Evolutionary conservation across 2,113 vertebrate species (phyloP), one percentile per base, ranked within the genome.

Genomic region (Xiphophorus maculatus): DNA sequence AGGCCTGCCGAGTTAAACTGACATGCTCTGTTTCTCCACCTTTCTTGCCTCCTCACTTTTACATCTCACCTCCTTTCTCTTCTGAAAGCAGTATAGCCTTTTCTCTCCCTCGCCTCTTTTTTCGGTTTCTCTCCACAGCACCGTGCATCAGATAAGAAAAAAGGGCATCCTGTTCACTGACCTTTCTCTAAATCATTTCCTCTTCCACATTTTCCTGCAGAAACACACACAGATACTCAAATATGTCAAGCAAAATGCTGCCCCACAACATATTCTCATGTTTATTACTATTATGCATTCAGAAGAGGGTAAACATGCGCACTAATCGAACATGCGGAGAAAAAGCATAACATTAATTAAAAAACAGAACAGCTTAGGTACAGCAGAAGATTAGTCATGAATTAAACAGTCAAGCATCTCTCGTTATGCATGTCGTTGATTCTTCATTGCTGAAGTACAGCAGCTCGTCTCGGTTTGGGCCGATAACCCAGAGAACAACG

Each of bases 111-210:
- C 42, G 22, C 61, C 15, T 19, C 27, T 37, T 33, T 78, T 65
- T 51, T 76, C 22, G 69, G 63, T 32, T 68, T 77, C 65, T 74
- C 58, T 62, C 44, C 17, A 44, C 80, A 69, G 77, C 80, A 78
- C 64, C 48, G 68, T 62, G 74, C 79, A 90, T 90, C 88, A 87
- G 86, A 88, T 87, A 61, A 69, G 28, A 62, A 83, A 88, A 89
- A 89, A 91, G 83, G 88, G 71, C 87, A 88, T 85, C 88, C 89
- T 91, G 87, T 89, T 76, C 88, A 28, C 63, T 93, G 90, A 91
- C 92, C 89, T 94, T 93, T 87, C 83, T 76, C 82, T 88, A 81
- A 86, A 90, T 90, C 85, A 89, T 89, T 86, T 90, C 83, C 83
- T 90, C 76, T 73, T 79, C 11, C 78, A 77, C 86, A 71, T 87